Conservation (phyloP, 2,797 vertebrate species). For the Mus minutoides region DNA sequence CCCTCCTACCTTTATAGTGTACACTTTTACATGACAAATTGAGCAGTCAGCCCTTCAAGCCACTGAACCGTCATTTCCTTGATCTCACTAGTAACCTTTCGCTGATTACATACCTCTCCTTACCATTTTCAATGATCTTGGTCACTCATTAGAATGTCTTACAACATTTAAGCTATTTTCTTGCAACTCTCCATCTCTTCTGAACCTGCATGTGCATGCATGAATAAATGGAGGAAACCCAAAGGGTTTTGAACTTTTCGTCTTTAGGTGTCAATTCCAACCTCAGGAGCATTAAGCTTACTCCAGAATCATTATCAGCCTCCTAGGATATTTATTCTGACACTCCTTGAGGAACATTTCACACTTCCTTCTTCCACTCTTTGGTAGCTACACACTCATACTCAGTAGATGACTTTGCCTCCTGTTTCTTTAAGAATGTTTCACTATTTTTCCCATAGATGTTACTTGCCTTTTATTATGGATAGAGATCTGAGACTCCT, state of each 20-base stretch:
- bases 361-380: conserved; percentile 26
- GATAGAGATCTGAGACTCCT: neutral
- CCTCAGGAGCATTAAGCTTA: neutral
- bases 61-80: neutral
- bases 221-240: neutral
- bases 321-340: conserved; percentile 3
- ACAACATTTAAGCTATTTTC: neutral
- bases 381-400: neutral
- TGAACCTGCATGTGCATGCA: neutral
- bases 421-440: neutral
- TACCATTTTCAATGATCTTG: neutral
- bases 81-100: neutral
- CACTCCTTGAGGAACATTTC: neutral
- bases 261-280: neutral
- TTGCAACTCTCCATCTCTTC: neutral
- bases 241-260: neutral
- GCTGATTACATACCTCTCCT: neutral
- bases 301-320: neutral
- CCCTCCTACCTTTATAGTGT: neutral
- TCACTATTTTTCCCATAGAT: neutral
- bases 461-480: neutral
- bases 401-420: conserved; percentile 14
- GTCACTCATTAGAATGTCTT: neutral
- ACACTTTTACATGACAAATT: conserved; percentile 6
- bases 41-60: neutral